Percentiles rank a stretch among this genome's conserved stretches.
Evolutionary conservation across 2,113 vertebrate species (phyloP).

Genomic region (Lophotis ruficrista): DNA sequence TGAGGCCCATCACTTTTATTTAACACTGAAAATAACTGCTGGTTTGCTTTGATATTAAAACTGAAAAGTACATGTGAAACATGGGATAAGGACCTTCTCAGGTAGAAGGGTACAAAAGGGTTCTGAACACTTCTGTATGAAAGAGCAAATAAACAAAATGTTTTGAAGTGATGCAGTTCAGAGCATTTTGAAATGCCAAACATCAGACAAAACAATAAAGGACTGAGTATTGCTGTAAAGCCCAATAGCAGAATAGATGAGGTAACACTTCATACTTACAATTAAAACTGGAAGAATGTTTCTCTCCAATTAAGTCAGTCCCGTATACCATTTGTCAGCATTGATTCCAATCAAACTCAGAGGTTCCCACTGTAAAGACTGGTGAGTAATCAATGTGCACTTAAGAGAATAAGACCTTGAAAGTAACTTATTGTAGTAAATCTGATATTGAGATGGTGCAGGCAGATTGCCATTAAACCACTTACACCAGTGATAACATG

Average conservation of each 20-base stretch:
- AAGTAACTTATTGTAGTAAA: conserved; percentile 6
- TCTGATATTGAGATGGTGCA: background rate
- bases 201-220: background rate
- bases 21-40: background rate
- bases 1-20: background rate
- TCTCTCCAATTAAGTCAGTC: background rate
- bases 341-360: conserved; percentile 32
- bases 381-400: conserved; percentile 37
- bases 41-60: background rate
- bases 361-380: background rate
- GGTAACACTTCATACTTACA: background rate
- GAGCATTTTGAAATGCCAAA: background rate
- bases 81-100: background rate
- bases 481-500: background rate
- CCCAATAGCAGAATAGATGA: background rate
- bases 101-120: background rate
- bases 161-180: background rate
- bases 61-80: background rate
- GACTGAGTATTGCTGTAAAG: background rate
- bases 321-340: background rate
- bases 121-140: background rate
- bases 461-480: background rate
- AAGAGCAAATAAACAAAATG: background rate
- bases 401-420: conserved; percentile 12
- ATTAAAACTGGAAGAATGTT: background rate